Conservation (phyloP, 2,113 vertebrate genomes). For the Nibea albiflora region DNA sequence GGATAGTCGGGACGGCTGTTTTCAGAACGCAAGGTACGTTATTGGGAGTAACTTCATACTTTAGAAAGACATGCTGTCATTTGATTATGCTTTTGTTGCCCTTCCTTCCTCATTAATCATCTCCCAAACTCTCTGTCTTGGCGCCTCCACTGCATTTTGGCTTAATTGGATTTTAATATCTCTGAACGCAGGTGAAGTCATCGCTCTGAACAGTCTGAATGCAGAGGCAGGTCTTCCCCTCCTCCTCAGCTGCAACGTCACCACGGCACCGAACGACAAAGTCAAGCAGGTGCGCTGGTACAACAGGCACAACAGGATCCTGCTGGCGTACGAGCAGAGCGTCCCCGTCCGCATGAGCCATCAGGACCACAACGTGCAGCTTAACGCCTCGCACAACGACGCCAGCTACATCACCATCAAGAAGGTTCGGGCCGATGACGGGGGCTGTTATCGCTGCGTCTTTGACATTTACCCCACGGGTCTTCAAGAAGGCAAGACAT, state of each 20-base stretch:
- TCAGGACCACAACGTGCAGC: slow-evolving; percentile 53
- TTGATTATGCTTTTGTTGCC: too few relatives aligned
- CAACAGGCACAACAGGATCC: slow-evolving; percentile 25
- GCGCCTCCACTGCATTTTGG: too few relatives aligned
- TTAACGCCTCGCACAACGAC: slow-evolving; percentile 36
- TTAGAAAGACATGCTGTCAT: not conserved
- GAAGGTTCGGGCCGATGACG: slow-evolving; percentile 48
- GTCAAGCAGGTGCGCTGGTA: slow-evolving; percentile 82
- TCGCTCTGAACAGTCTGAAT: slow-evolving; percentile 48
- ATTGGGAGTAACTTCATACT: not conserved
- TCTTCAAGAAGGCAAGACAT: slow-evolving; percentile 67
- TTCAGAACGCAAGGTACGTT: slow-evolving; percentile 65
- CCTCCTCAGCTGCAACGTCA: slow-evolving; percentile 79
- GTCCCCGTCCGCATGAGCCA: slow-evolving; percentile 35
- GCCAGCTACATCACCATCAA: slow-evolving; percentile 78
- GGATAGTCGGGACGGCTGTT: not conserved
- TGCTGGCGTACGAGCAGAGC: slow-evolving; percentile 72
- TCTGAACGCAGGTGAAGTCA: slow-evolving; percentile 71
- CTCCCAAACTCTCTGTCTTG: too few relatives aligned
- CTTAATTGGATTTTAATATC: not conserved
- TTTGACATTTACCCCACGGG: slow-evolving; percentile 81
- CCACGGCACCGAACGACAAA: slow-evolving; percentile 3
- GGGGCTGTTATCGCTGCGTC: slow-evolving; percentile 82
- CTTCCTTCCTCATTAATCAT: too few relatives aligned
- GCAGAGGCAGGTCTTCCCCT: slow-evolving; percentile 61